phyloP scores from a whole-genome alignment of 2,888 invertebrate genomes.

The Hypena proboscidalis region DNA sequence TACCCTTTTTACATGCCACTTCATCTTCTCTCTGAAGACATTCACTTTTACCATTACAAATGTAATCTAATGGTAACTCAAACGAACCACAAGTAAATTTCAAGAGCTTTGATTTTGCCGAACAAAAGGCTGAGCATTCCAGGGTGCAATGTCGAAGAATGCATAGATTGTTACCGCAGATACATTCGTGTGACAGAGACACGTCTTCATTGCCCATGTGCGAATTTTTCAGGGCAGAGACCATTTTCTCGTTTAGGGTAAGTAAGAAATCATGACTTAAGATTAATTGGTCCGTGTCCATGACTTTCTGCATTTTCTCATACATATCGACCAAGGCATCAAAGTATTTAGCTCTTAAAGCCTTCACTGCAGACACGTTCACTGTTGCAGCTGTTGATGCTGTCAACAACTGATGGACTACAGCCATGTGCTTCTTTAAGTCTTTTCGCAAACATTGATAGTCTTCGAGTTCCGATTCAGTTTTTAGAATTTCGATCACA shows the following conservation, averaged over 20 bases:
- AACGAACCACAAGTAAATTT: slow-evolving; percentile 52
- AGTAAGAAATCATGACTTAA: slow-evolving; percentile 53
- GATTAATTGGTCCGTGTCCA: slow-evolving; percentile 39
- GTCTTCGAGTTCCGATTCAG: too few species aligned
- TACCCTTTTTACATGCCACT: slow-evolving; percentile 58
- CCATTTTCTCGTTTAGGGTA: slow-evolving; percentile 55
- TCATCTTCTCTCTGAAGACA: slow-evolving; percentile 68
- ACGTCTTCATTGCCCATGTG: slow-evolving; percentile 60
- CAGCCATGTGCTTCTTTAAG: too few species aligned
- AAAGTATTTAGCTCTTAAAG: too few species aligned
- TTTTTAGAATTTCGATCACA: too few species aligned
- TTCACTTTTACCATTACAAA: slow-evolving; percentile 62
- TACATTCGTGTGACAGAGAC: slow-evolving; percentile 51
- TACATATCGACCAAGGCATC: slow-evolving; percentile 50
- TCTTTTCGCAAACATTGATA: too few species aligned
- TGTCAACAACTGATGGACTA: too few species aligned
- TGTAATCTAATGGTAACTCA: slow-evolving; percentile 49
- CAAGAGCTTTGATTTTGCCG: slow-evolving; percentile 54
- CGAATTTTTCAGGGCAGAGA: slow-evolving; percentile 60
- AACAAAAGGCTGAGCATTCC: slow-evolving; percentile 58
- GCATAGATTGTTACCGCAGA: slow-evolving; percentile 57
- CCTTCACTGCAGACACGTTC: too few species aligned
- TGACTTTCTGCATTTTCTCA: slow-evolving; percentile 41
- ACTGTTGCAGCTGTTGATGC: too few species aligned
- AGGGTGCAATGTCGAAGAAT: slow-evolving; percentile 51